Evolutionary conservation across 30 jellyfish, hydroid and myxozoan genomes (phyloP), one percentile per base, ranked within the genome.

Genomic region (Rhopilema esculentum): DNA sequence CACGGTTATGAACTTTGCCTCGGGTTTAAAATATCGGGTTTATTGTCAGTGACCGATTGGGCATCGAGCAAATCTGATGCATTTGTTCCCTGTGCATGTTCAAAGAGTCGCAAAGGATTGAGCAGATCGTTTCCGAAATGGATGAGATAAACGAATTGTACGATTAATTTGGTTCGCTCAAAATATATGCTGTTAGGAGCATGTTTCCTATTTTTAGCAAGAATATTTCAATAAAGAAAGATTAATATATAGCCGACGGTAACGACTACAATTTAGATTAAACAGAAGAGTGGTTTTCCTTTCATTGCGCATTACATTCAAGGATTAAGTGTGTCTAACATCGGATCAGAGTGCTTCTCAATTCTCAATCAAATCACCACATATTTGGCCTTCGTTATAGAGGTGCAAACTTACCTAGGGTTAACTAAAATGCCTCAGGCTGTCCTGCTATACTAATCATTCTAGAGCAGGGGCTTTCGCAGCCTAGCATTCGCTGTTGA

Each of bases 241-340:
- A 52, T 48, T 51, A 75, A 20, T 49, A n/a, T n/a, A 75, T 50
- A 75, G 33, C 87, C 87, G 76, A 24, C 72, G 75, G 29, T 30
- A 52, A 80, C 21, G 30, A 68, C 30, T 65, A 19, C 25, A 64
- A 30, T 64, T 64, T 71, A 67, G 40, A 53, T 80, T 22, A 30
- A 61, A 66, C 33, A 7, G 82, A 79, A 49, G 40, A 71, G 90
- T 80, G 90, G 90, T 65, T 80, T 80, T 65, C 72, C 72, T 62
- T 67, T 66, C 72, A 80, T 80, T 40, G 82, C 26, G 27, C 67
- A 23, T n/a, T 17, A 27, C 75, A 78, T 78, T 78, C 79, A 78
- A 15, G 88, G 88, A 78, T 78, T 78, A 78, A 65, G 26, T 1
- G 30, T 18, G 88, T 57, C 88, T 78, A 27, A 25, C 32, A 23